phyloP scores from a whole-genome alignment of 1,140 invertebrate genomes.

The Artemia franciscana region DNA sequence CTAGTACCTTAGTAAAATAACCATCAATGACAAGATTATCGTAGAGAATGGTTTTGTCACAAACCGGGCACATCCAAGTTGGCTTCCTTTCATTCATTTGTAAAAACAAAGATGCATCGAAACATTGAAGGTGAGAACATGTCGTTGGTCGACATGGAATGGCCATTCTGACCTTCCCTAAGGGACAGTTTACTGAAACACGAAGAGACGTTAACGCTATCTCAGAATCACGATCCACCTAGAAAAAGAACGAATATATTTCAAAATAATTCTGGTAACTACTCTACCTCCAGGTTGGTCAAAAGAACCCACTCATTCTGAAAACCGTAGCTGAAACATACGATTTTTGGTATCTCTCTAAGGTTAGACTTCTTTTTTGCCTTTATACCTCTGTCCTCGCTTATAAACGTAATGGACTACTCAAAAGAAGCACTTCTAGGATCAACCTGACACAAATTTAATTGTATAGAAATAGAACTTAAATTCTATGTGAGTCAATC shows the following conservation, averaged over 20 bases:
- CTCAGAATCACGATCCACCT: background rate
- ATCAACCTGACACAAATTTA: too few species aligned
- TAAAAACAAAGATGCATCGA: background rate
- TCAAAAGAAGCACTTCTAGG: too few species aligned
- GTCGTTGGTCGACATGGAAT: background rate
- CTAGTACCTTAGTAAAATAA: background rate
- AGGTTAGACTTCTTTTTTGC: too few species aligned
- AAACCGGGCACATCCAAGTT: background rate
- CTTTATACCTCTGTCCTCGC: too few species aligned
- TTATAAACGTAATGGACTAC: too few species aligned
- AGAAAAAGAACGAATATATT: background rate
- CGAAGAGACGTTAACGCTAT: background rate
- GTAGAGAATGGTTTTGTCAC: background rate
- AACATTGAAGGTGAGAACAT: background rate
- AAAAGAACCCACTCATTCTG: too few species aligned
- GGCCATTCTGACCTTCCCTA: background rate
- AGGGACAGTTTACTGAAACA: background rate
- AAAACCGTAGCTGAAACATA: too few species aligned
- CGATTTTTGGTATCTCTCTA: too few species aligned
- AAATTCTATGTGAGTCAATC: too few species aligned
- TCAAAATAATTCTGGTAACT: too few species aligned
- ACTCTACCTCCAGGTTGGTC: too few species aligned
- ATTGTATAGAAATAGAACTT: too few species aligned
- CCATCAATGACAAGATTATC: background rate
- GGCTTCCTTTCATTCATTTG: background rate